Conservation (phyloP, 2,888 invertebrate species). For the Ormyrus pomaceus region DNA sequence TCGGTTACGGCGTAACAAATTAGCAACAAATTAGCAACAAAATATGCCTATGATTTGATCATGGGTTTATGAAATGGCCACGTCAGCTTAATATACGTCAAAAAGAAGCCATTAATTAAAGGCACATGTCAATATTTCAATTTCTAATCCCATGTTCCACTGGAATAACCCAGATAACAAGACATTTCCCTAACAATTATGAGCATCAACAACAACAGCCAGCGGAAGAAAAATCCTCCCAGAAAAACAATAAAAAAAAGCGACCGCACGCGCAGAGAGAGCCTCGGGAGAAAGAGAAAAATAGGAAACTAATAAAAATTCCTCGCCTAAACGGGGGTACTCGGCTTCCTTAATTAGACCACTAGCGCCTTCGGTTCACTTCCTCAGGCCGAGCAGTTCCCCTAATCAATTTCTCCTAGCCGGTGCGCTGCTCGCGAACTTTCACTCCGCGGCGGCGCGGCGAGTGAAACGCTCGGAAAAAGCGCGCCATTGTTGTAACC, state of each 20-base stretch:
- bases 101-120: no score
- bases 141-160: neutral
- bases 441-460: conserved; percentile 2
- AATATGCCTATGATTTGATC: no score
- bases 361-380: neutral
- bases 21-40: no score
- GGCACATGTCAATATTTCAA: no score
- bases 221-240: neutral
- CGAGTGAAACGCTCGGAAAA: no score
- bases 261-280: no score
- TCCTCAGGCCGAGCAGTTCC: neutral
- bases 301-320: neutral
- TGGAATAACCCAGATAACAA: neutral
- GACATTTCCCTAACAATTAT: neutral
- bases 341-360: conserved; percentile 44
- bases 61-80: no score
- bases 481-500: no score
- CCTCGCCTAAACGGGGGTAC: conserved; percentile 31
- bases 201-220: neutral
- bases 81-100: no score
- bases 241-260: neutral
- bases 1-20: no score
- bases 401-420: conserved; percentile 38
- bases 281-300: no score
- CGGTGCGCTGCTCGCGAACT: conserved; percentile 7